Evolutionary conservation across 64 coral and sea anemone species (phyloP), one percentile per base, ranked within the genome.

Genomic region (Orbicella faveolata): DNA sequence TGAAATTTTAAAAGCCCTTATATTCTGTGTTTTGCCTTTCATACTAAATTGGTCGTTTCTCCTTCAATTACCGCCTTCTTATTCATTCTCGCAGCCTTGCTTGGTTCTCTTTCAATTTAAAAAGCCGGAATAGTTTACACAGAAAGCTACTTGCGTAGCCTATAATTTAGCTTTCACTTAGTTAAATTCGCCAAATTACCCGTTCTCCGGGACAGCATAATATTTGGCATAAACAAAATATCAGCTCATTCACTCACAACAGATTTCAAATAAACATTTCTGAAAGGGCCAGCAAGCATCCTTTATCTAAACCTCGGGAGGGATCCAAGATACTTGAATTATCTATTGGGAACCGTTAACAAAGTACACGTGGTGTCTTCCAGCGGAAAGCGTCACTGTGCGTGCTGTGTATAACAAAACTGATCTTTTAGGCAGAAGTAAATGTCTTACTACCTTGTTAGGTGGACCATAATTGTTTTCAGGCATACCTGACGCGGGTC

Each of bases 191-290:
- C 20, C 51, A 20, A 52, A 52, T 78, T 51, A 8, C 18, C 37
- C 18, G 19, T 48, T 78, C 67, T 70, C 37, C 17, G 75, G 44
- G 59, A 12, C 23, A 52, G 39, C 39, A 52, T 72, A 72, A 68
- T 73, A 26, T 85, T 85, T 72, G 39, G 4, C 36, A 39, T 72
- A 72, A 85, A 85, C 82, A 85, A 85, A 72, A 85, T 73, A 70
- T 18, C 82, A 72, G 13, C 37, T 54, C 23, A 72, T 72, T 85
- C 62, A 85, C 10, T 72, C 3, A 17, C 63, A 20, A 85, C 26
- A 73, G 41, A 44, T 33, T 30, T 48, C 14, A 33, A 67, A 36
- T 84, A 48, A 48, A 85, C 41, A 66, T 70, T 48, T 52, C 15
- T 85, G 19, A 85, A 85, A 25, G 41, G 41, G 65, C 63, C 63